These are phyloP conservation scores for Eupithecia exiguata DNA, from an alignment of 2,888 invertebrate genomes.

Conservation along the genomic window DNA sequence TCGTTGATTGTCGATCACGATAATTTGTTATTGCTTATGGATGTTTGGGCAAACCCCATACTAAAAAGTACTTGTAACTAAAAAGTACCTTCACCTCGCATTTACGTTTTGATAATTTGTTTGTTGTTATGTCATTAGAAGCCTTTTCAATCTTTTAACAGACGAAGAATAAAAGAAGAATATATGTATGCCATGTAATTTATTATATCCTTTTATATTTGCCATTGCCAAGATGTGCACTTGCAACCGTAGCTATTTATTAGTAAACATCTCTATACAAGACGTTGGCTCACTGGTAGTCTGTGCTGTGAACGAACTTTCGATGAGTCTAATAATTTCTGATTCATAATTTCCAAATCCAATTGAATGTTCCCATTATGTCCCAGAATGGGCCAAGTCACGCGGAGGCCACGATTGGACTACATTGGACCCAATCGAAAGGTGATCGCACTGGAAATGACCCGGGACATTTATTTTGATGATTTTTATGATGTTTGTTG, in stretches of 20 bases:
- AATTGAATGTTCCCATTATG: slow-evolving; percentile 10
- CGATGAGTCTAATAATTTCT: slow-evolving; percentile 7
- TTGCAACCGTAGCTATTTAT: background rate
- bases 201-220: no score
- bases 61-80: no score
- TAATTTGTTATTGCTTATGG: background rate
- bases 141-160: no score
- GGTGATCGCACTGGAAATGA: slow-evolving; percentile 24
- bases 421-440: slow-evolving; percentile 15
- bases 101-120: background rate
- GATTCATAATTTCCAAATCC: slow-evolving; percentile 11
- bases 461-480: slow-evolving; percentile 17
- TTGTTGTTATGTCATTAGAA: background rate
- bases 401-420: slow-evolving; percentile 10
- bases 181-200: no score
- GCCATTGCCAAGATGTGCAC: no score
- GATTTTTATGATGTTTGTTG: slow-evolving; percentile 25
- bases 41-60: background rate
- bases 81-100: no score
- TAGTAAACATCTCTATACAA: background rate
- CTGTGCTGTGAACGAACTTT: background rate
- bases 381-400: slow-evolving; percentile 2
- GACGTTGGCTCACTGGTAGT: background rate
- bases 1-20: background rate
- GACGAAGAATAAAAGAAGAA: no score